Percentiles rank a stretch among this genome's conserved stretches.
phyloP scores from a whole-genome alignment of 2,888 invertebrate genomes.

The Taphrorychus bicolor region DNA sequence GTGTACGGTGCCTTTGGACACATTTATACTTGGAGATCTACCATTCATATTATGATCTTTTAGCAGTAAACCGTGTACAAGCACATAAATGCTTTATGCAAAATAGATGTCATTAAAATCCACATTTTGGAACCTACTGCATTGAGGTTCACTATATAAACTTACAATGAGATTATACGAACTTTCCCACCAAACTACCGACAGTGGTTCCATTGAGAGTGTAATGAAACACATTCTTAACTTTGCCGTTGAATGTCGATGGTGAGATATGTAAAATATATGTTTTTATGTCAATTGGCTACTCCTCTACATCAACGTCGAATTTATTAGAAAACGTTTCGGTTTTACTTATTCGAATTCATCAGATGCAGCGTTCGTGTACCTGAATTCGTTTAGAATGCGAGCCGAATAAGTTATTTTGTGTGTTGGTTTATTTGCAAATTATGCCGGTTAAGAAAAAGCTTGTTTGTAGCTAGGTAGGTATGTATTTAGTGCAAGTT shows the following conservation, averaged over 20 bases:
- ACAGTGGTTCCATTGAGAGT: background rate
- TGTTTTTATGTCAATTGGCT: constrained; percentile 30
- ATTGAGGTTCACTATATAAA: too few species aligned
- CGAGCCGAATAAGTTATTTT: constrained; percentile 7
- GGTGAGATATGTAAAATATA: constrained; percentile 19
- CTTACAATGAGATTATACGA: background rate
- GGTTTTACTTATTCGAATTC: constrained; percentile 11
- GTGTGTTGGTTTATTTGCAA: background rate
- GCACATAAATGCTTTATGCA: background rate
- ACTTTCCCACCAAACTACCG: background rate
- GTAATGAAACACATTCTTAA: background rate
- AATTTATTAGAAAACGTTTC: constrained; percentile 26
- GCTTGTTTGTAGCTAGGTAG: too few species aligned
- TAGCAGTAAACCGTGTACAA: background rate
- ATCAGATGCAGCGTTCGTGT: constrained; percentile 1
- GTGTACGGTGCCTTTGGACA: constrained; percentile 28
- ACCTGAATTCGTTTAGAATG: background rate
- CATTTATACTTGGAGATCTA: constrained; percentile 23
- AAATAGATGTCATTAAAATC: too few species aligned
- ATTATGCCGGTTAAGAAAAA: too few species aligned
- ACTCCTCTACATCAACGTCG: constrained; percentile 14
- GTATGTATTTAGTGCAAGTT: too few species aligned
- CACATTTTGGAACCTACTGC: too few species aligned
- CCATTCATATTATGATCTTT: constrained; percentile 4
- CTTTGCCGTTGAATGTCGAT: background rate